Evolutionary conservation across 2,113 vertebrate genomes (phyloP).

Genomic region (Scortum barcoo): DNA sequence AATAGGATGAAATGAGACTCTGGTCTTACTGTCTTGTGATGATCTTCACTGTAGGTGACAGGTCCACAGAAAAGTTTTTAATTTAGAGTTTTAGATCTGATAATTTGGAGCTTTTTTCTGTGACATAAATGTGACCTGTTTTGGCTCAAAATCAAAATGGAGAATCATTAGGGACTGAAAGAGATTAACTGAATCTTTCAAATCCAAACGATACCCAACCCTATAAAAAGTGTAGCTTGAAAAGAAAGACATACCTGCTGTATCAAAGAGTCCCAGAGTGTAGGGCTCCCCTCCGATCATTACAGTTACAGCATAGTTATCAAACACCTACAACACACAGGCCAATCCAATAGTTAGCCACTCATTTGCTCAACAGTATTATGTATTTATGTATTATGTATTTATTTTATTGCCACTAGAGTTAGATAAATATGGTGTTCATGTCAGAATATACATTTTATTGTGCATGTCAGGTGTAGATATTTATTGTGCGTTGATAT

Average conservation of each 20-base stretch:
- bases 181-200: too few relatives aligned
- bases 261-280: slow-evolving; percentile 98
- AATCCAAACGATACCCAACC: too few relatives aligned
- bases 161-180: too few relatives aligned
- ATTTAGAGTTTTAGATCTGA: too few relatives aligned
- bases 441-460: not conserved
- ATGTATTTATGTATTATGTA: not conserved
- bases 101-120: too few relatives aligned
- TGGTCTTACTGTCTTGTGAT: too few relatives aligned
- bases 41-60: too few relatives aligned
- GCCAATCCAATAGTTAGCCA: not conserved
- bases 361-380: not conserved
- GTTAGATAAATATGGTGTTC: not conserved
- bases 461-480: not conserved
- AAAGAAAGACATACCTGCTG: slow-evolving; percentile 89
- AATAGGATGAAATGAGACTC: too few relatives aligned
- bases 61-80: too few relatives aligned
- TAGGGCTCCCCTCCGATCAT: slow-evolving; percentile 99
- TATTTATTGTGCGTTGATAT: not conserved
- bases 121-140: too few relatives aligned
- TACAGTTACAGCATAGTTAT: slow-evolving; percentile 99
- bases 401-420: not conserved
- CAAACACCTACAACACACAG: slow-evolving; percentile 90
- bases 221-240: not conserved
- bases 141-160: too few relatives aligned